phyloP scores from a whole-genome alignment of 1,140 invertebrate genomes.

The Papilio aristodemus region DNA sequence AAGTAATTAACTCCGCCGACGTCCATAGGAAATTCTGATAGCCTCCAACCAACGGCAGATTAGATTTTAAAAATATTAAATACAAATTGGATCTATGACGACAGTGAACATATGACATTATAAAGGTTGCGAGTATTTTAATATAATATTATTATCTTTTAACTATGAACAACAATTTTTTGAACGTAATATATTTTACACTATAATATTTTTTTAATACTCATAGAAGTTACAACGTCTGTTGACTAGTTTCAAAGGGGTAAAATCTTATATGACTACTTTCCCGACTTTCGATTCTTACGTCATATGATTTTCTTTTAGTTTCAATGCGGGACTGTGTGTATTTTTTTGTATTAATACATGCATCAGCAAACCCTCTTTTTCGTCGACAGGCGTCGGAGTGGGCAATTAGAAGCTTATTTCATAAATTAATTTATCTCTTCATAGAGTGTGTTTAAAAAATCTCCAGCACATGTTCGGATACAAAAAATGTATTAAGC shows the following conservation, averaged over 20 bases:
- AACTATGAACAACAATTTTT: too few relatives aligned
- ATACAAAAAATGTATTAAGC: too few relatives aligned
- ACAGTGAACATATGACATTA: not conserved
- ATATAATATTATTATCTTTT: too few relatives aligned
- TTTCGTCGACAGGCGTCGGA: conserved; percentile 8
- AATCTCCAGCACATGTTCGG: conserved; percentile 9
- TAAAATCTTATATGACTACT: too few relatives aligned
- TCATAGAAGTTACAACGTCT: too few relatives aligned
- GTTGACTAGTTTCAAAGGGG: too few relatives aligned
- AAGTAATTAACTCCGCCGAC: conserved; percentile 12
- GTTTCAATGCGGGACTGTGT: not conserved
- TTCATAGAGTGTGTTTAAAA: conserved; percentile 5
- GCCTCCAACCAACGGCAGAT: not conserved
- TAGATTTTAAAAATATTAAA: conserved; percentile 3
- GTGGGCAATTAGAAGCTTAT: conserved; percentile 26
- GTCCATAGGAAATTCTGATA: not conserved
- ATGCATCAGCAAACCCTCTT: not conserved
- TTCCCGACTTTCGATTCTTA: too few relatives aligned
- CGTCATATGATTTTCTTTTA: too few relatives aligned
- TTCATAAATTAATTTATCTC: conserved; percentile 22
- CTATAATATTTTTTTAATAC: too few relatives aligned
- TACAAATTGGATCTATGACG: not conserved
- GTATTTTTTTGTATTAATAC: not conserved
- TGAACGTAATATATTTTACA: too few relatives aligned
- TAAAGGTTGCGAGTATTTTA: too few relatives aligned